A percentile compares a stretch with the other conserved stretches of the same genome.
Evolutionary conservation across 2,888 invertebrate species (phyloP).

Genomic region (Hyposoter didymator): DNA sequence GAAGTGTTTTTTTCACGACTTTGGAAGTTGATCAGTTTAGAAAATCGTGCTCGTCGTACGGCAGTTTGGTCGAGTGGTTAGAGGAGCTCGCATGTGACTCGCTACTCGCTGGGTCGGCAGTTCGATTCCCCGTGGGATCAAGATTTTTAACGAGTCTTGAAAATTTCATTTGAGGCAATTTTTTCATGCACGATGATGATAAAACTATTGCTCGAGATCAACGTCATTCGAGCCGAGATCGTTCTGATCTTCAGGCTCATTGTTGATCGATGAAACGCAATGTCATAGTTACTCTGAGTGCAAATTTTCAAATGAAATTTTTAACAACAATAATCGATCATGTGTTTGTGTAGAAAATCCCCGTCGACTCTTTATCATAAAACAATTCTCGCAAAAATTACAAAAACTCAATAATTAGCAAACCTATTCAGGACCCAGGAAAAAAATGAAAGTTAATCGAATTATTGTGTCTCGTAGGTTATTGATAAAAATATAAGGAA

Average conservation of each 20-base stretch:
- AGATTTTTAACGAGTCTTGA: slow-evolving; percentile 4
- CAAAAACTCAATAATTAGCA: not conserved
- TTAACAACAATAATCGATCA: not conserved
- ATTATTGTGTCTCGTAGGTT: not conserved
- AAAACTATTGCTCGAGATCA: slow-evolving; percentile 72
- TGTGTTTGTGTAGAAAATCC: not conserved
- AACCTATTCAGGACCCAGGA: not conserved
- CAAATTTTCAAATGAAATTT: slow-evolving; percentile 47
- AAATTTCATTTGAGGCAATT: slow-evolving; percentile 38
- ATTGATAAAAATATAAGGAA: not conserved
- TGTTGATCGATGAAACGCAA: slow-evolving; percentile 72
- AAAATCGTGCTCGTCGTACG: not conserved
- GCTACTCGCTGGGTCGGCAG: slow-evolving; percentile 54
- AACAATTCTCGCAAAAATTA: not conserved
- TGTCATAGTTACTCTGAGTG: slow-evolving; percentile 83
- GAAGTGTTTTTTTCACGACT: not conserved
- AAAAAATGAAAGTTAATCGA: not conserved
- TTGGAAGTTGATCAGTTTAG: not conserved
- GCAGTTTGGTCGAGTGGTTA: slow-evolving; percentile 71
- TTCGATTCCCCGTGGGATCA: slow-evolving; percentile 68
- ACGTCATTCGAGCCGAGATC: slow-evolving; percentile 70
- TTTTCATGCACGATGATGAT: slow-evolving; percentile 77
- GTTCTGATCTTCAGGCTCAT: slow-evolving; percentile 70
- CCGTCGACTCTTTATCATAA: not conserved
- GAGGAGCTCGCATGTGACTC: slow-evolving; percentile 38